Conservation (phyloP, 2,888 invertebrate species). For the Monopis laevigella region DNA sequence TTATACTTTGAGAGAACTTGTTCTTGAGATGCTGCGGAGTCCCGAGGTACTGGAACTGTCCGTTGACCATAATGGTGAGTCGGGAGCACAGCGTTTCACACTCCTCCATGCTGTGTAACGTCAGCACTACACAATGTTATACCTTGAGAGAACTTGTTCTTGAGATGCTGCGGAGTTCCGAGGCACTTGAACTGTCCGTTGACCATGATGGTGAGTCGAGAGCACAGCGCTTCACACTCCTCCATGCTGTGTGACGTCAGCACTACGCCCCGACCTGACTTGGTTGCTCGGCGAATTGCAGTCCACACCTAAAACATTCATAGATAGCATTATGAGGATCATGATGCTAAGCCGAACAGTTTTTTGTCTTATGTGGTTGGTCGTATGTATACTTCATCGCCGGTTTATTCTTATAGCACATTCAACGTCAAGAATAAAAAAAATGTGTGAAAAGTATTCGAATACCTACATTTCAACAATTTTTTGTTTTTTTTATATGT, state of each 20-base stretch:
- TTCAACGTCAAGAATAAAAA: no score
- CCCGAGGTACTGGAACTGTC: conserved; percentile 77
- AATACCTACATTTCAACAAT: no score
- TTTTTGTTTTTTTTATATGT: neutral
- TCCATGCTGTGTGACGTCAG: conserved; percentile 90
- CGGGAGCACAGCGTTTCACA: conserved; percentile 85
- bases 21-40: conserved; percentile 80
- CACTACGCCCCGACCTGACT: conserved; percentile 74
- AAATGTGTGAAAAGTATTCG: no score
- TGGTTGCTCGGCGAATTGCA: conserved; percentile 71
- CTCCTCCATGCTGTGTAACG: conserved; percentile 89
- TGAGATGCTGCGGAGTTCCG: conserved; percentile 79
- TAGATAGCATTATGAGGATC: neutral
- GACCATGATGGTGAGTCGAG: conserved; percentile 84
- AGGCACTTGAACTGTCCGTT: conserved; percentile 79
- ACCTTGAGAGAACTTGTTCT: conserved; percentile 77
- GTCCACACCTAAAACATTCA: conserved; percentile 68
- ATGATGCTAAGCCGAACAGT: no score
- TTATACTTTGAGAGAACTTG: conserved; percentile 78
- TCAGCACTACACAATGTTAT: conserved; percentile 77
- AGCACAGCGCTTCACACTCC: conserved; percentile 86
- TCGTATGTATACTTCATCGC: no score
- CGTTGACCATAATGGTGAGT: conserved; percentile 84
- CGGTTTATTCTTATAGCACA: no score
- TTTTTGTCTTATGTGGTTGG: no score